Conservation (phyloP, 2,113 vertebrate genomes). For the Felis catus region DNA sequence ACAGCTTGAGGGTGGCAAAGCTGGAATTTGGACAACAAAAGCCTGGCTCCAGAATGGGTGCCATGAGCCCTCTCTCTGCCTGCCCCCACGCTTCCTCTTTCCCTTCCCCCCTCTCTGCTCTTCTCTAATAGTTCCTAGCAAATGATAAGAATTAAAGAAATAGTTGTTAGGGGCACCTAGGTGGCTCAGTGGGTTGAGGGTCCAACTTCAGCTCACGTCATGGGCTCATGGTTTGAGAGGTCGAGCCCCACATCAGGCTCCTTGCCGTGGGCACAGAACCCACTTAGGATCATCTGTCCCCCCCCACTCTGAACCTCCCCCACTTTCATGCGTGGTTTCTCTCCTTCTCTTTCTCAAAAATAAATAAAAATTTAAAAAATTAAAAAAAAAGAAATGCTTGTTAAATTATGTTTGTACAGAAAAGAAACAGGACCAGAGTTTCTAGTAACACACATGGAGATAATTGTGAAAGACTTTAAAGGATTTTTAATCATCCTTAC, state of each 20-base stretch:
- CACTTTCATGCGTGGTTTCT: too few relatives aligned
- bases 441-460: background rate
- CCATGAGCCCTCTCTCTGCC: fast-evolving
- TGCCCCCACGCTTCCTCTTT: fast-evolving
- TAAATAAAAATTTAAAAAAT: too few relatives aligned
- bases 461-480: background rate
- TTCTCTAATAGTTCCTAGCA: background rate
- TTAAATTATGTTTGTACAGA: background rate
- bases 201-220: too few relatives aligned
- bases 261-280: too few relatives aligned
- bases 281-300: too few relatives aligned
- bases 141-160: background rate
- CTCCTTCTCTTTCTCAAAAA: too few relatives aligned
- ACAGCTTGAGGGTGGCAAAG: background rate
- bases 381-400: background rate
- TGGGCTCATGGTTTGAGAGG: too few relatives aligned
- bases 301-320: too few relatives aligned
- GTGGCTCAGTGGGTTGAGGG: too few relatives aligned
- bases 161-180: background rate
- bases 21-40: background rate
- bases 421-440: background rate
- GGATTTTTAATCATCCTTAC: background rate
- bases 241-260: too few relatives aligned
- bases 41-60: too few relatives aligned
- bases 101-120: background rate